A percentile compares a stretch with the other conserved stretches of the same genome.
These are phyloP conservation scores for Episyrphus balteatus DNA, from an alignment of 1,140 invertebrate genomes.

Conservation along the genomic window DNA sequence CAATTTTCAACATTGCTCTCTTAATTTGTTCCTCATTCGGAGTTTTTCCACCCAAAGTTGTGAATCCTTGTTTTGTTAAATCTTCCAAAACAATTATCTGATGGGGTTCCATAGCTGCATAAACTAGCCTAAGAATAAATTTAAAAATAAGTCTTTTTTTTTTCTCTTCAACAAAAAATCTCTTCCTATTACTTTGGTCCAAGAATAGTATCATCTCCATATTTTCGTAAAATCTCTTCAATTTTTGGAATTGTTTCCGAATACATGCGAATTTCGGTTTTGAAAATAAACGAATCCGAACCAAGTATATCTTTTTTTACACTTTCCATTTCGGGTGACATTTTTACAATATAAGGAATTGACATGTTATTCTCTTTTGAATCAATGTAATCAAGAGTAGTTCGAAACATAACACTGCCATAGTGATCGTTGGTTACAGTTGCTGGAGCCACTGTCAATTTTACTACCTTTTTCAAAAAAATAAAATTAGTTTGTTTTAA, in stretches of 20 bases:
- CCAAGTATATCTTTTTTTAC: conserved; percentile 5
- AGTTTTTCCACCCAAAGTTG: too few species aligned
- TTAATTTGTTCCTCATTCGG: too few species aligned
- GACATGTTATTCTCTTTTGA: neutral
- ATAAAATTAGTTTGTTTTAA: too few species aligned
- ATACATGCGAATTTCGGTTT: conserved; percentile 10
- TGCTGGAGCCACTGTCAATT: conserved; percentile 9
- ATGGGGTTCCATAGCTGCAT: neutral
- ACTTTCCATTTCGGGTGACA: conserved; percentile 6
- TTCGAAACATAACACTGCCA: conserved; percentile 17
- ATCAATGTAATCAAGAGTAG: conserved; percentile 5
- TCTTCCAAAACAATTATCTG: too few species aligned
- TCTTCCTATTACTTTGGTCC: neutral
- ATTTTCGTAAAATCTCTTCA: conserved; percentile 4
- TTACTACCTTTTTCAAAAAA: conserved; percentile 4
- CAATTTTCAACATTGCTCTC: too few species aligned
- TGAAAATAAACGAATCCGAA: conserved; percentile 6
- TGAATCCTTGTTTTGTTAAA: too few species aligned
- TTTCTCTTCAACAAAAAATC: too few species aligned
- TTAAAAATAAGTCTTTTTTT: too few species aligned
- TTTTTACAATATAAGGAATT: conserved; percentile 7
- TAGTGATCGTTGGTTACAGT: conserved; percentile 17
- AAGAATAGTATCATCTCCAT: conserved; percentile 6
- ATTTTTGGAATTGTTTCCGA: conserved; percentile 9
- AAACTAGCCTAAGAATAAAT: too few species aligned